These are phyloP conservation scores for Coregonus suidteri DNA, from an alignment of 2,797 vertebrate species.

Conservation along the genomic window DNA sequence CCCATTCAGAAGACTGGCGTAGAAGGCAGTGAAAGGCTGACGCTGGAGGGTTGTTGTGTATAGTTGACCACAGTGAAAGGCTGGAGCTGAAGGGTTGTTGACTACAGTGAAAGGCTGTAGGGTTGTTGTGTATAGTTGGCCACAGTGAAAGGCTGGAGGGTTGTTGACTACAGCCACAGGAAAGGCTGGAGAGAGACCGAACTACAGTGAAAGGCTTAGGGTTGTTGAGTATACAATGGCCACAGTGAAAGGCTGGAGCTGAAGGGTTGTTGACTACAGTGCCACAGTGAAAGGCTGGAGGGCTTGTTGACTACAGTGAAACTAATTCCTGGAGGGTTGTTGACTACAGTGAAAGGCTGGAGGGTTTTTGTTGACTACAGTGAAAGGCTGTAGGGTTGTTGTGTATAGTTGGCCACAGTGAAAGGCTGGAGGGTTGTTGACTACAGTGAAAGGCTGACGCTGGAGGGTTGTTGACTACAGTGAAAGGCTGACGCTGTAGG, in stretches of 20 bases:
- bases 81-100: slow-evolving; percentile 79
- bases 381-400: too few species aligned
- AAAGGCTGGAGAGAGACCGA: too few species aligned
- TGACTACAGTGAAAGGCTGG: slow-evolving; percentile 62
- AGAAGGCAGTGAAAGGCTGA: slow-evolving; percentile 30
- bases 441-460: too few species aligned
- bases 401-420: too few species aligned
- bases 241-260: slow-evolving; percentile 9
- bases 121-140: too few species aligned
- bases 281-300: slow-evolving; percentile 66
- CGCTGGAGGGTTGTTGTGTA: slow-evolving; percentile 79
- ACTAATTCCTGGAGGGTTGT: too few species aligned
- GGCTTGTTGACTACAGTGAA: slow-evolving; percentile 64
- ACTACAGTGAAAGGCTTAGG: too few species aligned
- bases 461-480: too few species aligned
- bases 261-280: slow-evolving; percentile 75
- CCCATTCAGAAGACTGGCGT: slow-evolving; percentile 78
- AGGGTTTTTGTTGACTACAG: slow-evolving; percentile 79
- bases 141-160: too few species aligned
- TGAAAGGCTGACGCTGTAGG: slow-evolving; percentile 46
- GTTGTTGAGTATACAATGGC: slow-evolving; percentile 39
- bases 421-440: too few species aligned
- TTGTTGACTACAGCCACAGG: too few species aligned
- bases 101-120: slow-evolving; percentile 22
- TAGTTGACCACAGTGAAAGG: slow-evolving; percentile 54